phyloP scores from a whole-genome alignment of 2,113 vertebrate genomes.

The Syngnathoides biaculeatus region DNA sequence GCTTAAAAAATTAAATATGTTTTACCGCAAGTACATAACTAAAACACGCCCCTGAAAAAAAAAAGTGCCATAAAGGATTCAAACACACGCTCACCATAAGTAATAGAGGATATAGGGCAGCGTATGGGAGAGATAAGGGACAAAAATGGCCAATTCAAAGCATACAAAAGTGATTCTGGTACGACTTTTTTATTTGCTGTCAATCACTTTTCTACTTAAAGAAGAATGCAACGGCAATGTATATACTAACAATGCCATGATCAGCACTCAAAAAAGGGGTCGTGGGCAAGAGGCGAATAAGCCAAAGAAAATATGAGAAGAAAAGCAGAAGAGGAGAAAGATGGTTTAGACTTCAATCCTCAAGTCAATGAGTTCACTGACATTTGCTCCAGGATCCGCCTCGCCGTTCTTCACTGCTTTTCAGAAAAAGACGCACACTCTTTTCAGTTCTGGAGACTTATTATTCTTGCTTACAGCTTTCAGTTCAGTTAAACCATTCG shows the following conservation, averaged over 20 bases:
- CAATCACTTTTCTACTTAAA: conserved; percentile 17
- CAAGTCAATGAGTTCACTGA: conserved; percentile 68
- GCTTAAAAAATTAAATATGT: conserved; percentile 76
- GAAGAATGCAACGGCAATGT: conserved; percentile 5
- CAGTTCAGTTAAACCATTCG: conserved; percentile 43
- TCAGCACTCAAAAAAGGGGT: conserved; percentile 4
- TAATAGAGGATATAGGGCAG: conserved; percentile 36
- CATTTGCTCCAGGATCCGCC: conserved; percentile 65
- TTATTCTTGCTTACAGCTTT: conserved; percentile 50
- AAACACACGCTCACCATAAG: conserved; percentile 40
- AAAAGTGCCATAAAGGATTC: conserved; percentile 50
- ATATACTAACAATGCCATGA: conserved; percentile 31
- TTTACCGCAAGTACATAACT: conserved; percentile 76
- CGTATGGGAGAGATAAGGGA: conserved; percentile 47
- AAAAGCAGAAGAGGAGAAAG: conserved; percentile 25
- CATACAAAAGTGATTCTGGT: conserved; percentile 27
- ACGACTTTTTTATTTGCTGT: conserved; percentile 20
- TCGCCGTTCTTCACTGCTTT: conserved; percentile 48
- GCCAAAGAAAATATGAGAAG: conserved; percentile 20
- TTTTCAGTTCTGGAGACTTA: conserved; percentile 43
- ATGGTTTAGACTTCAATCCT: conserved; percentile 59
- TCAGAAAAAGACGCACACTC: conserved; percentile 44
- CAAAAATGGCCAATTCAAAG: conserved; percentile 20
- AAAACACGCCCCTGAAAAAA: conserved; percentile 56
- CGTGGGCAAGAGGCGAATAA: conserved; percentile 21